Evolutionary conservation across 2,888 invertebrate genomes (phyloP).

Genomic region (Eupsilia transversa): DNA sequence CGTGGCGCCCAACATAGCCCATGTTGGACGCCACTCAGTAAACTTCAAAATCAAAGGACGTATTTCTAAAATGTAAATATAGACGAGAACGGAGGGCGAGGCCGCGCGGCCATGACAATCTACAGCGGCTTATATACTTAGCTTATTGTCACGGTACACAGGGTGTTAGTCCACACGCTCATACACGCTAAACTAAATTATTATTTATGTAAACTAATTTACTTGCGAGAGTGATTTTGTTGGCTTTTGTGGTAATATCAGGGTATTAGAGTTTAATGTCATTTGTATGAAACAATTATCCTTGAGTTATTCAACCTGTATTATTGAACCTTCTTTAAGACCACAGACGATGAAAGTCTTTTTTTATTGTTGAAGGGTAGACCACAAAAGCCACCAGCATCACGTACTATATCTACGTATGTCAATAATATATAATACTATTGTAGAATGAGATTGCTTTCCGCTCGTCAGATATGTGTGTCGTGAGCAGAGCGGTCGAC

Average conservation of each 20-base stretch:
- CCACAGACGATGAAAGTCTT: not conserved
- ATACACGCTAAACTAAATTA: constrained; percentile 78
- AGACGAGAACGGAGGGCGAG: constrained; percentile 57
- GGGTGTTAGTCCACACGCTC: constrained; percentile 88
- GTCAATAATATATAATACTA: constrained; percentile 73
- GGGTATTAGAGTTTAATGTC: not conserved
- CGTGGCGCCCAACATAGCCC: constrained; percentile 53
- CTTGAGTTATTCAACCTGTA: not conserved
- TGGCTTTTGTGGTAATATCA: constrained; percentile 38
- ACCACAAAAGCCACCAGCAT: constrained; percentile 54
- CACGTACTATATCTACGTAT: constrained; percentile 76
- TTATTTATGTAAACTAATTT: constrained; percentile 65
- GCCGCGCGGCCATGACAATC: constrained; percentile 71
- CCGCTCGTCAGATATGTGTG: constrained; percentile 86
- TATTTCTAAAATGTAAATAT: constrained; percentile 65
- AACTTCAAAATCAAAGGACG: constrained; percentile 55
- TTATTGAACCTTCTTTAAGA: not conserved
- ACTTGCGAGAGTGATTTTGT: constrained; percentile 41
- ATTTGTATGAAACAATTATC: not conserved
- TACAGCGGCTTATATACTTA: constrained; percentile 83
- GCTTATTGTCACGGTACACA: constrained; percentile 88
- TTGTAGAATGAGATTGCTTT: constrained; percentile 87
- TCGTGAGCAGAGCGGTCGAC: constrained; percentile 77
- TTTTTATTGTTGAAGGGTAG: not conserved
- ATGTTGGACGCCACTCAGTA: constrained; percentile 36